Evolutionary conservation across 1,140 invertebrate genomes (phyloP), one percentile per base, ranked within the genome.

Genomic region (Drosophila santomea): DNA sequence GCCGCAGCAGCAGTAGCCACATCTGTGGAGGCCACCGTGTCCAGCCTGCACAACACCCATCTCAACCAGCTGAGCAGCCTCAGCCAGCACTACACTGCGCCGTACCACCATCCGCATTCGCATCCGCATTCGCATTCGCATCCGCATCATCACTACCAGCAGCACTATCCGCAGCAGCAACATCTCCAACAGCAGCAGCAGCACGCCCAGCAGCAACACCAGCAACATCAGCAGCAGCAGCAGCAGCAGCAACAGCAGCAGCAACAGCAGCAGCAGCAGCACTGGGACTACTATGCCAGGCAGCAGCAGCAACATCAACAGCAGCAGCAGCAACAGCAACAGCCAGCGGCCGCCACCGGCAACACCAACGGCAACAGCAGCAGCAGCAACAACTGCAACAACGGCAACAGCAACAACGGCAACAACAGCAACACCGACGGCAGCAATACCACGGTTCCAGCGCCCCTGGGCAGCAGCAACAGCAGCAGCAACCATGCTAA

Each of bases 231-330:
- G 1, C 66, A 73, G 7, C 69, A 72, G 0, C 78, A 80, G 4
- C 67, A 77, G 5, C 67, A 80, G 10, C 62, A 78, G 11, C 82
- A 78, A 39, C 77, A 86, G n/a, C 60, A 73, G 10, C 72, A 82
- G 8, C 69, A 67, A 11, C 43, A 75, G 17, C 74, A 80, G 38
- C 86, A 90, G 54, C 78, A 86, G 57, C 80, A 84, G 47, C 86
- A 84, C 45, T 92, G 91, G 91, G 91, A 92, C 12, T 92, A 92
- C 75, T 92, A 92, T 92, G 91, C 85, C 23, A 80, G 86, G 14
- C 90, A 91, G 74, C 80, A 85, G 32, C 62, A 72, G 17, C 74
- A 83, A 15, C 69, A 80, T 10, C 69, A 73, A 15, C 48, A 75
- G 32, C 68, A 79, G n/a, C 75, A 77, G 41, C 39, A 58, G 51